Conservation (phyloP, 2,888 invertebrate genomes). For the Dinocampus coccinellae region DNA sequence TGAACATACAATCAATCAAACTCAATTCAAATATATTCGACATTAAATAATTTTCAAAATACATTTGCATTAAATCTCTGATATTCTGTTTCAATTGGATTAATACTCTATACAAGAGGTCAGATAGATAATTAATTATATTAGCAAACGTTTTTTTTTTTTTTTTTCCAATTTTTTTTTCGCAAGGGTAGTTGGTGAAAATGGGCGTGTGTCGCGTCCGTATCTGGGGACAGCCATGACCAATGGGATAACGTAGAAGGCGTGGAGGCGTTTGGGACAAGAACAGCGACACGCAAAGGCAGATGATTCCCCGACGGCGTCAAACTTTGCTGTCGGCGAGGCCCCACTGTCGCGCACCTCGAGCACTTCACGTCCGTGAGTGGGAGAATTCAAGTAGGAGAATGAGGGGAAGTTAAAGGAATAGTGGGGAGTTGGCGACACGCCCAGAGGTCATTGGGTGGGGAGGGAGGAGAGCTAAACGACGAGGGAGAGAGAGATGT, state of each 20-base stretch:
- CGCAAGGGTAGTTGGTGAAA: slow-evolving; percentile 33
- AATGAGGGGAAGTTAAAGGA: slow-evolving; percentile 53
- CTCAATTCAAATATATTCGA: background rate
- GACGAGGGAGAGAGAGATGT: slow-evolving; percentile 23
- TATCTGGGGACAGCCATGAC: slow-evolving; percentile 45
- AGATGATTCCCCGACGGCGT: slow-evolving; percentile 39
- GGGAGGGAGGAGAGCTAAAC: slow-evolving; percentile 22
- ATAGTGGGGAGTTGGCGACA: slow-evolving; percentile 39
- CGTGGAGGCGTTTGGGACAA: slow-evolving; percentile 42
- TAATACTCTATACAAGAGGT: background rate
- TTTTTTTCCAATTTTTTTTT: too few species aligned
- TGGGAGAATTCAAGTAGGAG: slow-evolving; percentile 49
- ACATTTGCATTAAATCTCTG: too few species aligned
- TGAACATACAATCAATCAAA: background rate
- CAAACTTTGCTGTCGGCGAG: slow-evolving; percentile 44
- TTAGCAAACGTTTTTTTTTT: background rate
- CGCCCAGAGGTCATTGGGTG: slow-evolving; percentile 25
- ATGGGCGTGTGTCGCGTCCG: slow-evolving; percentile 47
- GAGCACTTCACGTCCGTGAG: slow-evolving; percentile 23
- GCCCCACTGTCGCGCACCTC: slow-evolving; percentile 53
- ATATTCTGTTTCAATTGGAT: background rate
- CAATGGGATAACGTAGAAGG: slow-evolving; percentile 47
- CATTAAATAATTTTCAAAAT: background rate
- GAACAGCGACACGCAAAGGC: slow-evolving; percentile 24
- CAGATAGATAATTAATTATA: slow-evolving; percentile 16